A percentile compares a stretch with the other conserved stretches of the same genome.
Conservation (phyloP, 2,797 vertebrate species). For the Neopelma chrysocephalum region DNA sequence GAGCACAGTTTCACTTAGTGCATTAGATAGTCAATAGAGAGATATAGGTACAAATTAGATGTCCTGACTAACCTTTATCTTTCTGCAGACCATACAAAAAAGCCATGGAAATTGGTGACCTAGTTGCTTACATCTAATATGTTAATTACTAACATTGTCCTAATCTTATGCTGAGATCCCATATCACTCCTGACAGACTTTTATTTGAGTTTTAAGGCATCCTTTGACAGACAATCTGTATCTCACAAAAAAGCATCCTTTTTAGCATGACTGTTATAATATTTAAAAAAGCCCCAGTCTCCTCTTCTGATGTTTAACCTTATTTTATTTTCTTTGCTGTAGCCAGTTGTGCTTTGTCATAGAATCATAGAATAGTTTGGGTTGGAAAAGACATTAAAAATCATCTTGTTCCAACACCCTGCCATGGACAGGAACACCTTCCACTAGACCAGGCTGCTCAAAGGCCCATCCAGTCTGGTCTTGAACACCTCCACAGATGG, state of each 20-base stretch:
- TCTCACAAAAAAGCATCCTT: neutral
- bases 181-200: neutral
- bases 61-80: neutral
- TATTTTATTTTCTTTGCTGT: neutral
- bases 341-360: neutral
- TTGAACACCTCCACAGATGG: neutral
- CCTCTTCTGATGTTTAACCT: neutral
- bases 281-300: fast-evolving
- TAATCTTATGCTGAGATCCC: neutral
- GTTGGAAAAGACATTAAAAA: neutral
- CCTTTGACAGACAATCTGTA: neutral
- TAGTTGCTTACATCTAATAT: neutral
- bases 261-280: neutral
- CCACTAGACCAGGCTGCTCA: neutral
- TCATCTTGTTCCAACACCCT: neutral
- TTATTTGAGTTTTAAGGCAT: neutral
- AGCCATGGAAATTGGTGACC: neutral
- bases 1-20: neutral
- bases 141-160: neutral
- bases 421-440: neutral
- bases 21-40: neutral
- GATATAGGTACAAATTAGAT: neutral
- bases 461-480: neutral
- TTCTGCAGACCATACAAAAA: neutral
- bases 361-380: neutral